Evolutionary conservation across 2,797 vertebrate species (phyloP).

Genomic region (Sebastes melanostomus): DNA sequence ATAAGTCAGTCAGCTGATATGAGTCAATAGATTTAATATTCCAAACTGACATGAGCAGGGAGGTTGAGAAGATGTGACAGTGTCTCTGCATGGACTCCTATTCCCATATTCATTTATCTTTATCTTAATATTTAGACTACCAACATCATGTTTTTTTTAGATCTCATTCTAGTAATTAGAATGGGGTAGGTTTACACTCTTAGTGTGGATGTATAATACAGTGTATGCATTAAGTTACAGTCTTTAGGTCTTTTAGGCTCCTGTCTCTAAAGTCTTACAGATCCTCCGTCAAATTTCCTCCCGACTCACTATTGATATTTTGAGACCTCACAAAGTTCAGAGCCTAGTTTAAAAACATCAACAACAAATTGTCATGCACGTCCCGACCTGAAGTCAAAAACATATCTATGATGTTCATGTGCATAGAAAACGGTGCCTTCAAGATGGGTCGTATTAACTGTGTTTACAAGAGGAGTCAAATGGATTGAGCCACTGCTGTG

Average conservation of each 20-base stretch:
- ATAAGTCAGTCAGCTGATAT: conserved; percentile 31
- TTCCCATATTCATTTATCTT: conserved; percentile 3
- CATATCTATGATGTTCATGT: conserved; percentile 15
- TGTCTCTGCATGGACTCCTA: conserved; percentile 2
- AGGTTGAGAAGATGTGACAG: conserved; percentile 16
- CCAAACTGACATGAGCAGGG: conserved; percentile 19
- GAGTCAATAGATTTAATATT: conserved; percentile 35
- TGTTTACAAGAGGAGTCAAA: background rate
- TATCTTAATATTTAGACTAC: background rate
- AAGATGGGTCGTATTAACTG: background rate
- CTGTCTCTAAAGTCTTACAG: background rate
- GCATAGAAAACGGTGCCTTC: background rate
- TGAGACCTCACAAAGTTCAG: conserved; percentile 9
- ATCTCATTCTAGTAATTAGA: background rate
- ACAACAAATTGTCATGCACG: conserved; percentile 21
- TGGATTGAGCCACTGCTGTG: background rate
- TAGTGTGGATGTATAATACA: background rate
- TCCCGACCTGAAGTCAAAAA: background rate
- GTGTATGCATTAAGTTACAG: background rate
- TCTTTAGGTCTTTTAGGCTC: background rate
- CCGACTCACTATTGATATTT: conserved; percentile 13
- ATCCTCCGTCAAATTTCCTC: background rate
- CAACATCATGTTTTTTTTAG: background rate
- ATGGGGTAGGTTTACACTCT: background rate
- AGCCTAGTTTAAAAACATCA: conserved; percentile 24